These are phyloP conservation scores for Heterotilapia buettikoferi DNA, from an alignment of 2,113 vertebrate species.

Conservation along the genomic window DNA sequence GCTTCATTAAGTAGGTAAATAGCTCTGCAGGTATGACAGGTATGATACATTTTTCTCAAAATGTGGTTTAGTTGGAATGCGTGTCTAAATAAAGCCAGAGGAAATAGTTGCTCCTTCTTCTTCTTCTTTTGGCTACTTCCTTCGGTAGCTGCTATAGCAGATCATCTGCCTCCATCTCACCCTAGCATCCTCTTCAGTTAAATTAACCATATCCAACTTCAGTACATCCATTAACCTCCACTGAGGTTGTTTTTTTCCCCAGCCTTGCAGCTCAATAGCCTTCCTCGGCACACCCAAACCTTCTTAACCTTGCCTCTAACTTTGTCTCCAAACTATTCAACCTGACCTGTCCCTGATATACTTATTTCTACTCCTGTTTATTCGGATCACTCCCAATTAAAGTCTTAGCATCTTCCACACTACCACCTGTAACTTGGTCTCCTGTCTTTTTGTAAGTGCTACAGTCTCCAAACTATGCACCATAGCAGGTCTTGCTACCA, in stretches of 20 bases:
- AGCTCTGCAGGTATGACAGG: constrained; percentile 50
- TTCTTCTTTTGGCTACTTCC: not conserved
- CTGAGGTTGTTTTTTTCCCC: not conserved
- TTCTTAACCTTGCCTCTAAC: not conserved
- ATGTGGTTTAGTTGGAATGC: constrained; percentile 49
- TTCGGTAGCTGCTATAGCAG: not conserved
- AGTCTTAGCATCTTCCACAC: not conserved
- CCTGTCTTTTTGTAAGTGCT: not conserved
- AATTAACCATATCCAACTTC: not conserved
- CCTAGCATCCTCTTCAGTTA: not conserved
- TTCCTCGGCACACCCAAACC: not conserved
- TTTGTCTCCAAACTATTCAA: not conserved
- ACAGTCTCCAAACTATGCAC: not conserved
- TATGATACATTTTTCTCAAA: constrained; percentile 58
- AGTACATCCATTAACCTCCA: not conserved
- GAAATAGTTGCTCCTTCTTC: not conserved
- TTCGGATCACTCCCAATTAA: not conserved
- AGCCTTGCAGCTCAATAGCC: not conserved
- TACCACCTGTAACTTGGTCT: not conserved
- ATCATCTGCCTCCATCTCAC: not conserved
- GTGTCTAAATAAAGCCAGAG: constrained; percentile 12
- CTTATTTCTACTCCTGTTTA: not conserved
- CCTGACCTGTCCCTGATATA: not conserved
- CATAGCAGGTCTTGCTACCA: not conserved
- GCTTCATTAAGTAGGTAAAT: constrained; percentile 49